These are phyloP conservation scores for Ostrea denselamellosa DNA, from an alignment of 1,140 invertebrate genomes.

Conservation along the genomic window DNA sequence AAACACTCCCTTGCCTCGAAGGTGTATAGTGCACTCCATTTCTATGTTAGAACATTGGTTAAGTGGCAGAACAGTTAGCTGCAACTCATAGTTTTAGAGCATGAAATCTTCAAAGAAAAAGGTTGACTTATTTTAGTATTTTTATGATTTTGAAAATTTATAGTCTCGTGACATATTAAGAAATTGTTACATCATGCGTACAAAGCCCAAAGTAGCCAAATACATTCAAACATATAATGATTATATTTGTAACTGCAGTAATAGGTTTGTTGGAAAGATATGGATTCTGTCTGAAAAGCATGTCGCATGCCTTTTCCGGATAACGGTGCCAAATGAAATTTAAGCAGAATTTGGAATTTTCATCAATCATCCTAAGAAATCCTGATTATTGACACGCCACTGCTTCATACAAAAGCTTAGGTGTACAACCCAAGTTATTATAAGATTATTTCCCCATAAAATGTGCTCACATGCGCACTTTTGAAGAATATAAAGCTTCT, in stretches of 20 bases:
- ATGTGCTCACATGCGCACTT: conserved; percentile 12
- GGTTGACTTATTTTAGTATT: no score
- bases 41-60: no score
- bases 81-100: no score
- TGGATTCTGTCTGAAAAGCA: not conserved
- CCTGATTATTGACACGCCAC: not conserved
- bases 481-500: conserved; percentile 13
- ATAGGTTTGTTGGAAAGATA: not conserved
- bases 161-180: no score
- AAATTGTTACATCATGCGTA: no score
- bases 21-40: no score
- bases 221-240: no score
- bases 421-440: conserved; percentile 12
- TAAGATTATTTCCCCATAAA: not conserved
- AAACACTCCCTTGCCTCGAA: no score
- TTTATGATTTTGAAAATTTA: no score
- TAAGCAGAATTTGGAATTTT: not conserved
- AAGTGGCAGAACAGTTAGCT: no score
- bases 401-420: not conserved
- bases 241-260: not conserved
- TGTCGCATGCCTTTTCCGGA: not conserved
- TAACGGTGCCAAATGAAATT: not conserved
- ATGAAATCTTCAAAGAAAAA: no score
- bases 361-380: not conserved
- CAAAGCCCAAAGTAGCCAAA: no score